phyloP scores from a whole-genome alignment of 2,797 vertebrate species.

The Xenops minutus region DNA sequence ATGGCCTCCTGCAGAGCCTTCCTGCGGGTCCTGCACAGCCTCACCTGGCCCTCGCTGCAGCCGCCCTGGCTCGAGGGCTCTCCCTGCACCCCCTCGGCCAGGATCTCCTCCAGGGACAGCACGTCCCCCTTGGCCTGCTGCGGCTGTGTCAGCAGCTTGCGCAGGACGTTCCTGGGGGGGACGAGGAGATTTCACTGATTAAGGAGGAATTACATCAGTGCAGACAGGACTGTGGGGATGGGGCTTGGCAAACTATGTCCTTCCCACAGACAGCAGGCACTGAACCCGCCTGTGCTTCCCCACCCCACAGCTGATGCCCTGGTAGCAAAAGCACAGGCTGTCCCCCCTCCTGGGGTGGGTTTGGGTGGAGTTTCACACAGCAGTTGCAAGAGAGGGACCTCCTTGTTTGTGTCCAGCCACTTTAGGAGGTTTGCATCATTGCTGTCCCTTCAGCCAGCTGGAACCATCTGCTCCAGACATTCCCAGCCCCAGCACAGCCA shows the following conservation, averaged over 20 bases:
- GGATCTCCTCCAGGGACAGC: constrained; percentile 95
- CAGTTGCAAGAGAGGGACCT: background rate
- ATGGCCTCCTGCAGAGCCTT: constrained; percentile 96
- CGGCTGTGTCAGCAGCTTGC: constrained; percentile 94
- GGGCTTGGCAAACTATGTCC: background rate
- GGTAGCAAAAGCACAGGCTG: background rate
- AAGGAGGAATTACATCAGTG: rapidly evolving
- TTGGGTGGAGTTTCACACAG: background rate
- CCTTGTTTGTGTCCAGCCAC: background rate
- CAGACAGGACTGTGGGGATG: rapidly evolving
- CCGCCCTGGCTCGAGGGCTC: constrained; percentile 79
- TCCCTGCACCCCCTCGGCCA: constrained; percentile 95
- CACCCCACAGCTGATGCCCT: background rate
- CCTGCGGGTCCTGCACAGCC: constrained; percentile 88
- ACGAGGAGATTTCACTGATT: rapidly evolving
- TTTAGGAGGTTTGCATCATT: background rate
- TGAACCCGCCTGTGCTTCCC: background rate
- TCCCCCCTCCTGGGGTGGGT: rapidly evolving
- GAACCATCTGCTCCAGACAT: background rate
- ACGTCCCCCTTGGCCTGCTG: constrained; percentile 92
- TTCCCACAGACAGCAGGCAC: background rate
- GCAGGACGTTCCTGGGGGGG: constrained; percentile 87
- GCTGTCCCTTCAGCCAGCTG: background rate
- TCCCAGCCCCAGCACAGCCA: background rate
- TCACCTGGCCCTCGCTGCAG: constrained; percentile 78